A percentile compares a stretch with the other conserved stretches of the same genome.
These are phyloP conservation scores for Nansenia antarctica DNA, from an alignment of 2,113 vertebrate species.

Conservation along the genomic window DNA sequence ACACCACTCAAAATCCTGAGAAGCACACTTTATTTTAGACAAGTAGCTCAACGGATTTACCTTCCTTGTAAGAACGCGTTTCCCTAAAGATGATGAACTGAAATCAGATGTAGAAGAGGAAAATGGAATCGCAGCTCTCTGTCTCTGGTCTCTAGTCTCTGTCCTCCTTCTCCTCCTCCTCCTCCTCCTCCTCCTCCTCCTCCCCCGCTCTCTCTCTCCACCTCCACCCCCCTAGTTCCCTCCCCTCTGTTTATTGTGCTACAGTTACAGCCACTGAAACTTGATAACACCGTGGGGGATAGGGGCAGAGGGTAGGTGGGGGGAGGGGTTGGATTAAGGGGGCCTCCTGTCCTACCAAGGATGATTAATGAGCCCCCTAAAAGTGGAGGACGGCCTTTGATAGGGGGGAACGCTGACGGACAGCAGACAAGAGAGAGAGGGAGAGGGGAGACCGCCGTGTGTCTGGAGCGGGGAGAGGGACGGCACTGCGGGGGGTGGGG, in stretches of 20 bases:
- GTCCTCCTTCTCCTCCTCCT: slow-evolving; percentile 25
- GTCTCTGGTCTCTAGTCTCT: too few relatives aligned
- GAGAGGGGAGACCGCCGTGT: slow-evolving; percentile 34
- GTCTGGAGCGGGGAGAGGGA: slow-evolving; percentile 29
- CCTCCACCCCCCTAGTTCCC: slow-evolving; percentile 30
- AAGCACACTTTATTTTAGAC: background rate
- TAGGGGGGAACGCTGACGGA: slow-evolving; percentile 64
- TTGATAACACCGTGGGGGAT: slow-evolving; percentile 80
- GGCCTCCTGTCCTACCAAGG: slow-evolving; percentile 78
- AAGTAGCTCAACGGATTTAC: background rate
- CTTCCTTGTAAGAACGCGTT: background rate
- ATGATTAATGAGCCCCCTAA: slow-evolving; percentile 88
- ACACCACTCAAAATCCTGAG: background rate
- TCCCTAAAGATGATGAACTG: background rate
- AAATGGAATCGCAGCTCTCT: slow-evolving; percentile 23
- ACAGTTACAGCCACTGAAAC: slow-evolving; percentile 78
- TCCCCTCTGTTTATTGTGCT: slow-evolving; percentile 73
- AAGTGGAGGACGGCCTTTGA: slow-evolving; percentile 70
- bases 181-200: slow-evolving; percentile 24
- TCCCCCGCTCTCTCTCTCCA: slow-evolving; percentile 8
- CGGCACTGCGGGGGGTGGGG: background rate
- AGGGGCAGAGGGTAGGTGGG: slow-evolving; percentile 52
- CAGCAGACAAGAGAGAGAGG: slow-evolving; percentile 65
- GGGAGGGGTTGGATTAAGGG: slow-evolving; percentile 77
- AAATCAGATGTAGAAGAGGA: background rate